Conservation (phyloP, 2,113 vertebrate genomes). For the Cathartes aura region DNA sequence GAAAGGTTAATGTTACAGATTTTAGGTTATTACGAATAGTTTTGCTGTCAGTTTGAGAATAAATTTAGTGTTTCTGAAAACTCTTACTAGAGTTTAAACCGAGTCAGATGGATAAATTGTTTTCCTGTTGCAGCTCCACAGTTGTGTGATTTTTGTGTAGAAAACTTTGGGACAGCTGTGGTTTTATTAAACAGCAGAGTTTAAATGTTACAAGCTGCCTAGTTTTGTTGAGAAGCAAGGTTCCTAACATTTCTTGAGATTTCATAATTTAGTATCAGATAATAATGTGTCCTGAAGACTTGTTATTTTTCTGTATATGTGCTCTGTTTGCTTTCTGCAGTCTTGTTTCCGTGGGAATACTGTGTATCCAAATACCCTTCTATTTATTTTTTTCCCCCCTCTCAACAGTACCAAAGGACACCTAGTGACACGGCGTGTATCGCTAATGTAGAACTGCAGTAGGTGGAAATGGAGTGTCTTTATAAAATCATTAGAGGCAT, state of each 20-base stretch:
- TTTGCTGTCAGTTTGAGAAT: not conserved
- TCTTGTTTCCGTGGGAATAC: not conserved
- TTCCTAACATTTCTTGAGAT: rapidly evolving
- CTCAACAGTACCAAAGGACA: rapidly evolving
- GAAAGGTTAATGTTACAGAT: not conserved
- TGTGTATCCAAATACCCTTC: not conserved
- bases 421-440: rapidly evolving
- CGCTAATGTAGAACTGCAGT: rapidly evolving
- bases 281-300: not conserved
- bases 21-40: not conserved
- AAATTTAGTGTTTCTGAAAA: not conserved
- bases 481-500: rapidly evolving
- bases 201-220: not conserved
- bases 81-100: not conserved
- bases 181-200: not conserved
- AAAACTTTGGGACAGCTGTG: not conserved
- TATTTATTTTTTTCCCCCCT: rapidly evolving
- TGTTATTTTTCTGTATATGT: rapidly evolving
- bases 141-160: not conserved
- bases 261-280: rapidly evolving
- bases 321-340: not conserved
- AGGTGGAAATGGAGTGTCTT: rapidly evolving
- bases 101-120: not conserved
- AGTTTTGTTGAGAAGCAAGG: not conserved
- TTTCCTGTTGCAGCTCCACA: not conserved